phyloP scores from a whole-genome alignment of 2,113 vertebrate species.

The Strigops habroptila region DNA sequence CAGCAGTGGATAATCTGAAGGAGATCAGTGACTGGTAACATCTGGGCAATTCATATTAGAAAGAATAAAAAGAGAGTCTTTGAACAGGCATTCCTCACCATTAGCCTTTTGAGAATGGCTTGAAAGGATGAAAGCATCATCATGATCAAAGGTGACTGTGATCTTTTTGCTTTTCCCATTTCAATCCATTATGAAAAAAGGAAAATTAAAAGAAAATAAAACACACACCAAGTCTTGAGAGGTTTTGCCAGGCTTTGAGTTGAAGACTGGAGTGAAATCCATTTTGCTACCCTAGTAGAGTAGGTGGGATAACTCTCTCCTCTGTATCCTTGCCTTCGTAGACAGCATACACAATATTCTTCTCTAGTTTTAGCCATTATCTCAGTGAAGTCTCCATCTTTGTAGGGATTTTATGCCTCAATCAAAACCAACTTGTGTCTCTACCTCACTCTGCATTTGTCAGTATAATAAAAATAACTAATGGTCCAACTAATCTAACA shows the following conservation, averaged over 20 bases:
- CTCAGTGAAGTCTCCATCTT: background rate
- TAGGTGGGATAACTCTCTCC: background rate
- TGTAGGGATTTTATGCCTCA: background rate
- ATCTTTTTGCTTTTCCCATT: background rate
- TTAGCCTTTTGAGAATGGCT: background rate
- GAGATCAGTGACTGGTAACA: background rate
- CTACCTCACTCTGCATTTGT: background rate
- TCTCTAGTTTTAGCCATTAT: background rate
- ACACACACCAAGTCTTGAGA: background rate
- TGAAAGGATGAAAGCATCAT: background rate
- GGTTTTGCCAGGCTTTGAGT: background rate
- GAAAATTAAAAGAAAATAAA: background rate
- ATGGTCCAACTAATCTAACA: background rate
- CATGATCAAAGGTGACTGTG: background rate
- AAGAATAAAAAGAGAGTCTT: background rate
- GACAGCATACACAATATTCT: background rate
- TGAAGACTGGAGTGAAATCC: background rate
- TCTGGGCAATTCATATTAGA: background rate
- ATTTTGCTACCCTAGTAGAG: background rate
- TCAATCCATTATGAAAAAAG: background rate
- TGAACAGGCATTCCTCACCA: background rate
- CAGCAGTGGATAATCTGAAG: background rate
- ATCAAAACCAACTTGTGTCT: background rate
- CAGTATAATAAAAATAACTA: conserved; percentile 26
- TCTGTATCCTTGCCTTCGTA: rapidly evolving